Evolutionary conservation across 2,888 invertebrate genomes (phyloP).

Genomic region (Caenorhabditis virilis): DNA sequence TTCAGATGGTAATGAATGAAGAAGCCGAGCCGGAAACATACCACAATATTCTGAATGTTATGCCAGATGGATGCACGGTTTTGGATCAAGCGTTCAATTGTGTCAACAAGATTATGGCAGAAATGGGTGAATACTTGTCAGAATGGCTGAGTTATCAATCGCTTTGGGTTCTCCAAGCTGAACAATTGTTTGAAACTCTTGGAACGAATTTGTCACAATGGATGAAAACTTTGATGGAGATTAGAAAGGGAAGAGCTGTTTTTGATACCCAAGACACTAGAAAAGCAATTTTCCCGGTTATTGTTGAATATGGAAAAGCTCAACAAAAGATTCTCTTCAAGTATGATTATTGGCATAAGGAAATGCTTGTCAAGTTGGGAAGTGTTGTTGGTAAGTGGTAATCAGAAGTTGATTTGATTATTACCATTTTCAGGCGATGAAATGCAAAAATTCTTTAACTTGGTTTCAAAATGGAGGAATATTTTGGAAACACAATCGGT

Average conservation of each 20-base stretch:
- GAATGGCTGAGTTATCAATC: conserved; percentile 98
- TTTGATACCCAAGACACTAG: conserved; percentile 94
- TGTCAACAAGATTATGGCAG: conserved; percentile 86
- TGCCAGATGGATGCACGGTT: conserved; percentile 83
- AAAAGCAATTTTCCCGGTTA: conserved; percentile 92
- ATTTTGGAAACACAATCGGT: conserved; percentile 97
- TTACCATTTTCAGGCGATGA: conserved; percentile 76
- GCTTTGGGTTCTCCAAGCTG: conserved; percentile 89
- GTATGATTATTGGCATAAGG: conserved; percentile 99
- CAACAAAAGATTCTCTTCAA: conserved; percentile 98
- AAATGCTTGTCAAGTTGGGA: conserved; percentile 89
- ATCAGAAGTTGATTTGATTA: not conserved
- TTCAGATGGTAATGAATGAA: conserved; percentile 51
- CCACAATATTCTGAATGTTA: conserved; percentile 86
- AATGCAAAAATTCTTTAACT: conserved; percentile 83
- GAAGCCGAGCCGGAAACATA: conserved; percentile 82
- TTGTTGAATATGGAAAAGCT: conserved; percentile 97
- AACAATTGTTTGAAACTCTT: conserved; percentile 82
- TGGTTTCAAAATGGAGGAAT: conserved; percentile 79
- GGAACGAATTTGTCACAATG: conserved; percentile 91
- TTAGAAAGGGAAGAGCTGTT: conserved; percentile 91
- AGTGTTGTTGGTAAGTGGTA: conserved; percentile 76
- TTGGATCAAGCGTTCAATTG: conserved; percentile 88
- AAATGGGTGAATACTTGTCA: conserved; percentile 78
- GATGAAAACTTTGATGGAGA: conserved; percentile 97